Percentiles rank a stretch among this genome's conserved stretches.
Conservation (phyloP, 2,888 invertebrate genomes). For the Chymomyza amoena region DNA sequence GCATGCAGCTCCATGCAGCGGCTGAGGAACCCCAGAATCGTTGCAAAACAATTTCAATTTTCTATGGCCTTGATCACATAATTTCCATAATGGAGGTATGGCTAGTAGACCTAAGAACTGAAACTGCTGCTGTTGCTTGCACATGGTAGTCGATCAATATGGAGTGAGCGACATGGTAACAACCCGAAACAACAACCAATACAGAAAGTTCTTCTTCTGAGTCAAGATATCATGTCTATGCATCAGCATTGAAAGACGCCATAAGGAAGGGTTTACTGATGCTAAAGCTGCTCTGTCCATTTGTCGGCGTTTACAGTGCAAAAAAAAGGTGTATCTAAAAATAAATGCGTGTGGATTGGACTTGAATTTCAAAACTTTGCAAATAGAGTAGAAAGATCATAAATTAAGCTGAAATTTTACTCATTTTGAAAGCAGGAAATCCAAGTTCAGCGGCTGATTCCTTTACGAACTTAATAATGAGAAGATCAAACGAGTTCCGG, state of each 20-base stretch:
- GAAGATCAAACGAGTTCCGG: too few relatives aligned
- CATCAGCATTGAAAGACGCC: slow-evolving; percentile 56
- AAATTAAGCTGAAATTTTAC: not conserved
- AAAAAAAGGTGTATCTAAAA: slow-evolving; percentile 1
- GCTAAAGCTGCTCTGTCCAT: slow-evolving; percentile 13
- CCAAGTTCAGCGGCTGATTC: too few relatives aligned
- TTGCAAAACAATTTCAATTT: slow-evolving; percentile 70
- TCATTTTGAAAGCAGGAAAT: too few relatives aligned
- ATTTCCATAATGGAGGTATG: slow-evolving; percentile 61
- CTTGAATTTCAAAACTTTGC: not conserved
- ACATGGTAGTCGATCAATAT: slow-evolving; percentile 62
- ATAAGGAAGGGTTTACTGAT: slow-evolving; percentile 5
- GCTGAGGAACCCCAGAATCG: not conserved
- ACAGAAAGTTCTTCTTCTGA: slow-evolving; percentile 23
- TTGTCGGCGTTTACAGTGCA: slow-evolving; percentile 19
- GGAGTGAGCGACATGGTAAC: slow-evolving; percentile 71
- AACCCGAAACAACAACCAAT: slow-evolving; percentile 29
- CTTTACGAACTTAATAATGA: too few relatives aligned
- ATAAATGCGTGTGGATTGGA: slow-evolving; percentile 6
- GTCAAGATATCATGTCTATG: slow-evolving; percentile 52
- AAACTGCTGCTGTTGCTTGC: not conserved
- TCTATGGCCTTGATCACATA: slow-evolving; percentile 76
- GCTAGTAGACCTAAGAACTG: not conserved
- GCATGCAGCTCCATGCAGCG: not conserved
- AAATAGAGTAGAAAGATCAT: not conserved